Evolutionary conservation across 2,888 invertebrate species (phyloP).

Genomic region (Acrobasis consociella): DNA sequence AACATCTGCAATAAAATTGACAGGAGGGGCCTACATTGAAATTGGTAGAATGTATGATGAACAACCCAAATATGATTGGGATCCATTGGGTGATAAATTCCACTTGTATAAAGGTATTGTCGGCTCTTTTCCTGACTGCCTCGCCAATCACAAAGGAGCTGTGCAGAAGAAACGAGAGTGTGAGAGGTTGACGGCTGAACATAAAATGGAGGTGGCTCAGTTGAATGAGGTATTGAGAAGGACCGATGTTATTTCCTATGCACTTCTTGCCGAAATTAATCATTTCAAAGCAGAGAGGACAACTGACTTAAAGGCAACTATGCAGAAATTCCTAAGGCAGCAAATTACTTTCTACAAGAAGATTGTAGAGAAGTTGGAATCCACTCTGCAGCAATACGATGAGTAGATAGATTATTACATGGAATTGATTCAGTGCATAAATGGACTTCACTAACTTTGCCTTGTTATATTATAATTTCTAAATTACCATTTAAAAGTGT

Average conservation of each 20-base stretch:
- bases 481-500: slow-evolving; percentile 29
- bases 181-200: slow-evolving; percentile 89
- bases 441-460: slow-evolving; percentile 1
- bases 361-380: slow-evolving; percentile 88
- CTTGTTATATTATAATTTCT: slow-evolving; percentile 29
- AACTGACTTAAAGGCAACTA: slow-evolving; percentile 91
- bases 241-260: slow-evolving; percentile 96
- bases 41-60: slow-evolving; percentile 95
- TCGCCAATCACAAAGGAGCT: slow-evolving; percentile 94
- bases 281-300: slow-evolving; percentile 95
- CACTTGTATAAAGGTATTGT: slow-evolving; percentile 97
- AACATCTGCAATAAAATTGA: slow-evolving; percentile 91
- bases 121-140: slow-evolving; percentile 93
- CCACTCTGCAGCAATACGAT: slow-evolving; percentile 76
- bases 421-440: slow-evolving; percentile 25
- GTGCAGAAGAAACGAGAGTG: slow-evolving; percentile 95
- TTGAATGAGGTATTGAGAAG: slow-evolving; percentile 91
- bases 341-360: slow-evolving; percentile 97
- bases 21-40: slow-evolving; percentile 94
- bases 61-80: slow-evolving; percentile 95
- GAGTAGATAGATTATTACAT: slow-evolving; percentile 48
- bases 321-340: slow-evolving; percentile 92
- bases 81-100: slow-evolving; percentile 94
- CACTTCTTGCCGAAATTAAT: slow-evolving; percentile 96
- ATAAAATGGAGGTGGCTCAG: slow-evolving; percentile 92